These are phyloP conservation scores for Ceratina calcarata DNA, from an alignment of 1,140 invertebrate genomes.

Conservation along the genomic window DNA sequence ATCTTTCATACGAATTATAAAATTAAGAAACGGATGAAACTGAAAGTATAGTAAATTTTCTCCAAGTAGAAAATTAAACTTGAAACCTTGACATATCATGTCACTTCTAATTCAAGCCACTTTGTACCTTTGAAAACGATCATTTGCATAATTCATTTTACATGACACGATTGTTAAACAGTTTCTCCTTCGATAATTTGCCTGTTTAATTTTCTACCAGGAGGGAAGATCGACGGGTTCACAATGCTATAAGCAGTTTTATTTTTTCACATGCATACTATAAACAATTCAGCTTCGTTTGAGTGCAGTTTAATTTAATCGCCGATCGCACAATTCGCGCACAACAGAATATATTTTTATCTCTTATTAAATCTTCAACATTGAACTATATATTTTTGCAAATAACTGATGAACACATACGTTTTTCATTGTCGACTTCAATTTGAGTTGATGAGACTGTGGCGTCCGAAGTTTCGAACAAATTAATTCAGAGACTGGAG, in stretches of 20 bases:
- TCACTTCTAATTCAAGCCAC: too few relatives aligned
- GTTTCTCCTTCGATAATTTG: background rate
- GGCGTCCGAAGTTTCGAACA: too few relatives aligned
- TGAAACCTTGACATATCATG: background rate
- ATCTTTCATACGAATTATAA: conserved; percentile 9
- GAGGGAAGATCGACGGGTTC: background rate
- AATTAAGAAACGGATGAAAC: background rate
- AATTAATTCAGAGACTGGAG: too few relatives aligned
- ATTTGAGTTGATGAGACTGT: too few relatives aligned
- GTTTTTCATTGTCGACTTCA: background rate
- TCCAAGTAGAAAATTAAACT: background rate
- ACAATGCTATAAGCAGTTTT: background rate
- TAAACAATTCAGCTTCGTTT: conserved; percentile 5
- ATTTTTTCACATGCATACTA: background rate
- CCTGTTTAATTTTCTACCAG: conserved; percentile 3
- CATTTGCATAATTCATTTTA: too few relatives aligned
- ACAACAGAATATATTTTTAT: conserved; percentile 24
- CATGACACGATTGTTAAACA: too few relatives aligned
- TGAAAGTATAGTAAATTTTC: background rate
- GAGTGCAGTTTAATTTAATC: background rate
- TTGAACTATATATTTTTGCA: background rate
- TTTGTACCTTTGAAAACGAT: too few relatives aligned
- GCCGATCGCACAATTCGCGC: conserved; percentile 24
- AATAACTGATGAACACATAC: background rate
- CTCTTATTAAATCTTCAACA: background rate